A percentile compares a stretch with the other conserved stretches of the same genome.
Evolutionary conservation across 1,140 invertebrate genomes (phyloP).

Genomic region (Rhynchophorus ferrugineus): DNA sequence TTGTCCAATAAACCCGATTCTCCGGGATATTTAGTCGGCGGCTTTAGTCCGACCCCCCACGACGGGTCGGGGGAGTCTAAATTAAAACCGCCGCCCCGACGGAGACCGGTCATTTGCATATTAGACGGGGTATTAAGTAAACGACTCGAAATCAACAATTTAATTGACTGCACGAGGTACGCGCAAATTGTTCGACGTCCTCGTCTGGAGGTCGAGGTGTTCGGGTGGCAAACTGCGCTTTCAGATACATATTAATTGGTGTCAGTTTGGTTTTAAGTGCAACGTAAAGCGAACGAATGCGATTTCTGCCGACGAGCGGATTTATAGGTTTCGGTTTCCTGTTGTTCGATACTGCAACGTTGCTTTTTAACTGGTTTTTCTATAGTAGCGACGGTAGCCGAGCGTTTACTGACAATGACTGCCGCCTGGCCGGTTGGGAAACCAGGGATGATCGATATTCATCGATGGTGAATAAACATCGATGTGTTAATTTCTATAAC

Average conservation of each 20-base stretch:
- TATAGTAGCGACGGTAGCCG: no score
- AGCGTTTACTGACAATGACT: no score
- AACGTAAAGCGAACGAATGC: no score
- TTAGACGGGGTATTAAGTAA: constrained; percentile 17
- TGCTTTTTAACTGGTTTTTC: no score
- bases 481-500: no score
- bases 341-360: no score
- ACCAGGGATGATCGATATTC: no score
- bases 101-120: constrained; percentile 7
- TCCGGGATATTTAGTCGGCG: constrained; percentile 2
- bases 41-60: constrained; percentile 7
- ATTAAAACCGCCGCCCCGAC: constrained; percentile 10
- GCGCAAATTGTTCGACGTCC: constrained; percentile 4
- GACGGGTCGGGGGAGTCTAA: constrained; percentile 1
- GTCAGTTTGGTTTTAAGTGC: no score
- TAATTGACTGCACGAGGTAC: constrained; percentile 9
- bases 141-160: constrained; percentile 14
- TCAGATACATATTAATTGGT: not conserved
- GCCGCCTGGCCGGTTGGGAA: no score
- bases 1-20: constrained; percentile 3
- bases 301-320: no score
- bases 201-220: constrained; percentile 9
- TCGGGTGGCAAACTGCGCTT: not conserved
- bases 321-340: no score
- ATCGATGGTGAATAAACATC: no score